Percentiles rank a stretch among this genome's conserved stretches.
Conservation (phyloP, 2,888 invertebrate species). For the Euspilapteryx auroguttella region DNA sequence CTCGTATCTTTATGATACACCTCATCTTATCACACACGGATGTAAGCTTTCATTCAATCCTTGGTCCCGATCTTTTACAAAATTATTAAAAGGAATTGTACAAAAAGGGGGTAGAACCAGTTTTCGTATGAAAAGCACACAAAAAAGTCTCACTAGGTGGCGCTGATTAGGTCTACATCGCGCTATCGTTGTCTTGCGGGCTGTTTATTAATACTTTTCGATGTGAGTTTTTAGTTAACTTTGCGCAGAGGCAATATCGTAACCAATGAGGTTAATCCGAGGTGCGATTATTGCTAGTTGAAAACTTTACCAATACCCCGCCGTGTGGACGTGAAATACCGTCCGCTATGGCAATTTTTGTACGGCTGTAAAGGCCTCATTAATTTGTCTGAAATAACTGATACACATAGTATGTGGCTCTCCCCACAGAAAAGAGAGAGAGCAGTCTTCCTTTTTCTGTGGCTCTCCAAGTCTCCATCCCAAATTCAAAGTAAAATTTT, state of each 20-base stretch:
- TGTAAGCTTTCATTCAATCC: no score
- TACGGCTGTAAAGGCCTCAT: slow-evolving; percentile 26
- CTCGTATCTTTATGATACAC: no score
- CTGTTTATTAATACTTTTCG: slow-evolving; percentile 2
- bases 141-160: slow-evolving; percentile 18
- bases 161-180: slow-evolving; percentile 15
- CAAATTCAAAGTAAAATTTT: no score
- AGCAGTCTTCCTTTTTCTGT: no score
- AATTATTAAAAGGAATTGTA: no score
- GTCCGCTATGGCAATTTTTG: slow-evolving; percentile 54
- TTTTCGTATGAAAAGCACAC: no score
- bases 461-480: no score
- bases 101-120: no score
- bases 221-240: slow-evolving; percentile 44
- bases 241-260: slow-evolving; percentile 91
- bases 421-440: no score
- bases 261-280: slow-evolving; percentile 84
- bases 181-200: slow-evolving; percentile 17
- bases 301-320: slow-evolving; percentile 75
- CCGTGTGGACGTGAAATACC: slow-evolving; percentile 52
- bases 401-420: no score
- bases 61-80: no score
- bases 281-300: slow-evolving; percentile 90
- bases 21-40: no score
- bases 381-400: background rate